Evolutionary conservation across 2,888 invertebrate genomes (phyloP).

Genomic region (Aporophyla nigra): DNA sequence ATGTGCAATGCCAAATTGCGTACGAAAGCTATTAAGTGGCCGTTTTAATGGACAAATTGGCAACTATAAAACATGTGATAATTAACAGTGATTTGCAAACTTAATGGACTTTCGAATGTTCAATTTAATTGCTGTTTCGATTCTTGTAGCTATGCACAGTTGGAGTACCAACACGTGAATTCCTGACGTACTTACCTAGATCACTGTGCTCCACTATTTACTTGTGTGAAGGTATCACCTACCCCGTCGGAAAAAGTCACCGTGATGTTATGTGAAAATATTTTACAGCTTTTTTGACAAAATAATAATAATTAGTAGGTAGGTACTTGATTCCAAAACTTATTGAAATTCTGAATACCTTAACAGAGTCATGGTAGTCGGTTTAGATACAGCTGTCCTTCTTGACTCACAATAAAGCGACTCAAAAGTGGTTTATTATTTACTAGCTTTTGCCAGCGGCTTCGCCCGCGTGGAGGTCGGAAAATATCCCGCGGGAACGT

Average conservation of each 20-base stretch:
- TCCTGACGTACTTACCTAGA: not conserved
- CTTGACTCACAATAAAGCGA: not conserved
- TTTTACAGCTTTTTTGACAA: not conserved
- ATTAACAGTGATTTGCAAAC: constrained; percentile 44
- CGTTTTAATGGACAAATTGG: constrained; percentile 50
- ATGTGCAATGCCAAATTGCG: constrained; percentile 48
- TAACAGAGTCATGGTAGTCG: not conserved
- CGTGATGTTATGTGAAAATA: not conserved
- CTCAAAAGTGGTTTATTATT: not conserved
- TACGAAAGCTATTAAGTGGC: constrained; percentile 40
- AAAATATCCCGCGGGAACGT: too few relatives aligned
- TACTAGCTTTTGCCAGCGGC: too few relatives aligned
- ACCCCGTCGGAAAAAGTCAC: not conserved
- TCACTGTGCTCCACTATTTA: not conserved
- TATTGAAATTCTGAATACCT: not conserved
- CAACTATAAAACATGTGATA: constrained; percentile 45
- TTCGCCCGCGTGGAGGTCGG: too few relatives aligned
- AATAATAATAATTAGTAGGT: too few relatives aligned
- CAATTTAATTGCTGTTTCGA: constrained; percentile 22
- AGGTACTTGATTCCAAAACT: not conserved
- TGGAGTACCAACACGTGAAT: not conserved
- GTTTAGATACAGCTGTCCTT: not conserved
- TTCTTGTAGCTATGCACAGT: constrained; percentile 11
- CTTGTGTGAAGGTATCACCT: not conserved
- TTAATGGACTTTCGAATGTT: constrained; percentile 40